Base-by-base conservation (phyloP, 2,888 invertebrate genomes). In the Phyto melanocephala region DNA sequence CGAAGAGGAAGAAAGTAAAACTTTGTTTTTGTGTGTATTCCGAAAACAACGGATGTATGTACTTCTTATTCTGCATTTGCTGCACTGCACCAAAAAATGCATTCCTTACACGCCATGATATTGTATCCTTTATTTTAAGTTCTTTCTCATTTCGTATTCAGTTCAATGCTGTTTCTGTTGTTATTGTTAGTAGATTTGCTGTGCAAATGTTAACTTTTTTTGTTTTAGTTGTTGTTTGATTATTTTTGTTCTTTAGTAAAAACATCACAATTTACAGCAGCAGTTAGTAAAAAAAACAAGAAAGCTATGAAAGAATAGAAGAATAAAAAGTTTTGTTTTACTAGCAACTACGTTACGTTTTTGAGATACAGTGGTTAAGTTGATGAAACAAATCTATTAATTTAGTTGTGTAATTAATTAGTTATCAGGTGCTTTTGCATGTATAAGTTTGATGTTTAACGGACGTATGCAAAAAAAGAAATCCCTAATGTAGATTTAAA, bases 31-130 rank as follows among this genome's bases (percentile, higher is more conserved):
- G 42, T 75, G 50, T 70, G 42, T 70, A 42, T 70, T 65, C 22
- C 54, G 67, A 80, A 75, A 76, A 68, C 22, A 72, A 56, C 75
- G 82, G 82, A 82, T n/a, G n/a, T n/a, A n/a, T n/a, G n/a, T 80
- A 82, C 45, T 81, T 81, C 65, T 62, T 77, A 24, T 70, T 82
- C 68, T 82, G 75, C 82, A 82, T 80, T 82, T 79, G 82, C 82
- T 80, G 82, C 82, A 82, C 82, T 82, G 82, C 82, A 82, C 82
- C 82, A 82, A 82, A 82, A 82, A 82, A 80, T 82, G 82, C 82
- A 82, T 82, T 82, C 82, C 65, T 82, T 80, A 80, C 82, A 82
- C 82, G 82, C 80, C 82, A 82, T 80, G 71, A 71, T 76, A 82
- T 82, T 22, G 45, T 63, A 78, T 77, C 71, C 68, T 81, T 78